These are phyloP conservation scores for Dermatemys mawii DNA, from an alignment of 2,113 vertebrate species.

Conservation along the genomic window DNA sequence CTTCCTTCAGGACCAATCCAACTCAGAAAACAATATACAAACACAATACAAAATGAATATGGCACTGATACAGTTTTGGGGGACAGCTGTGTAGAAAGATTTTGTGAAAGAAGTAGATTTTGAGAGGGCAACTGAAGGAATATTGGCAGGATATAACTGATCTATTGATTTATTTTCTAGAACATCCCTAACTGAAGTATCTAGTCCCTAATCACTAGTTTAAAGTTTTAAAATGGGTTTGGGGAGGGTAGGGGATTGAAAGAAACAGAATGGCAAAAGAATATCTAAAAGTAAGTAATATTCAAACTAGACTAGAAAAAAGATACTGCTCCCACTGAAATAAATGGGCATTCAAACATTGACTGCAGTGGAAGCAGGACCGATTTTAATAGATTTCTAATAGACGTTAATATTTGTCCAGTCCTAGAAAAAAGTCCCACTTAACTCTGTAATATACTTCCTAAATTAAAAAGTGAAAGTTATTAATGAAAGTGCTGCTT, in stretches of 20 bases:
- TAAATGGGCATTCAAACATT: background rate
- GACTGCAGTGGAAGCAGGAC: background rate
- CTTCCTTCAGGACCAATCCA: background rate
- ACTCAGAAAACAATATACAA: background rate
- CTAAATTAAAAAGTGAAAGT: background rate
- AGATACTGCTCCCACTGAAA: background rate
- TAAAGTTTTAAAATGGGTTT: background rate
- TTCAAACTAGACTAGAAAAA: background rate
- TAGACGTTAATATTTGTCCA: background rate
- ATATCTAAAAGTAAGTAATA: background rate
- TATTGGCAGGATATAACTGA: background rate
- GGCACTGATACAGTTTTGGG: background rate
- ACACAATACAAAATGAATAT: background rate
- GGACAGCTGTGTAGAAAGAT: background rate
- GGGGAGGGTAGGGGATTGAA: background rate
- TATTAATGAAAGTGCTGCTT: background rate
- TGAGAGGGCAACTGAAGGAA: background rate
- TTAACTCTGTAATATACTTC: background rate
- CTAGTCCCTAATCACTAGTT: background rate
- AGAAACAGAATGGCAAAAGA: background rate
- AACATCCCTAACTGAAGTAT: background rate
- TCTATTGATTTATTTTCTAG: background rate
- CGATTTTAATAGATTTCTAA: background rate
- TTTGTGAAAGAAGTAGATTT: background rate
- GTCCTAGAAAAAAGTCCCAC: accelerated